Conservation (phyloP, 1,140 invertebrate species). For the Drosophila kepulauana region DNA sequence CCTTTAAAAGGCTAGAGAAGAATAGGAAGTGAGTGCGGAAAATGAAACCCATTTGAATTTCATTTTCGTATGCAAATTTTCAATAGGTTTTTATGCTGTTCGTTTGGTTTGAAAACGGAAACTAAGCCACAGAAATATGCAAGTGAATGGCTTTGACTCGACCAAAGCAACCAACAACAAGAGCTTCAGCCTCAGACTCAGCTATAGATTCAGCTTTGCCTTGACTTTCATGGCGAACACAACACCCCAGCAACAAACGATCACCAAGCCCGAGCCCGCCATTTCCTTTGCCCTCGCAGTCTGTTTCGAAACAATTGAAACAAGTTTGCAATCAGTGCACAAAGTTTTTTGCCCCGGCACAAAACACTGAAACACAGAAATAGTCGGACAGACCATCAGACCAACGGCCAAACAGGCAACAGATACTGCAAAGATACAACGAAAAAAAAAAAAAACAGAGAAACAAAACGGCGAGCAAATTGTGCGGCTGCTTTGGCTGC, state of each 20-base stretch:
- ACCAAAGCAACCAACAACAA: constrained; percentile 5
- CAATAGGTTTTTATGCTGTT: constrained; percentile 76
- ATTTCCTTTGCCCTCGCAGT: constrained; percentile 39
- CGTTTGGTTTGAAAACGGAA: constrained; percentile 71
- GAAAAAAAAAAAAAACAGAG: constrained; percentile 45
- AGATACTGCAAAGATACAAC: constrained; percentile 70
- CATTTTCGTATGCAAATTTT: constrained; percentile 81
- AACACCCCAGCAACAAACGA: neutral
- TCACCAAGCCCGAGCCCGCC: neutral
- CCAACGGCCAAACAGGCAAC: constrained; percentile 44
- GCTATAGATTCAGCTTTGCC: constrained; percentile 32
- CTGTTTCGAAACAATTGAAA: constrained; percentile 79
- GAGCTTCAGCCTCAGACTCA: neutral
- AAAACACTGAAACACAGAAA: constrained; percentile 44
- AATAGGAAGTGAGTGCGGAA: constrained; percentile 27
- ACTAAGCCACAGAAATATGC: constrained; percentile 80
- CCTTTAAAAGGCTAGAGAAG: too few relatives aligned
- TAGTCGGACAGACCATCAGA: constrained; percentile 21
- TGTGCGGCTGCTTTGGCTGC: constrained; percentile 63
- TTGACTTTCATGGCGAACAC: constrained; percentile 66
- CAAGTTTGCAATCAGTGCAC: constrained; percentile 81
- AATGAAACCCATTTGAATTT: constrained; percentile 77
- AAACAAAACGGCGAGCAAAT: constrained; percentile 59
- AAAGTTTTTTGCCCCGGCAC: constrained; percentile 69
- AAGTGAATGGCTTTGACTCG: constrained; percentile 58